phyloP scores from a whole-genome alignment of 2,113 vertebrate species.

The Lepus americanus region DNA sequence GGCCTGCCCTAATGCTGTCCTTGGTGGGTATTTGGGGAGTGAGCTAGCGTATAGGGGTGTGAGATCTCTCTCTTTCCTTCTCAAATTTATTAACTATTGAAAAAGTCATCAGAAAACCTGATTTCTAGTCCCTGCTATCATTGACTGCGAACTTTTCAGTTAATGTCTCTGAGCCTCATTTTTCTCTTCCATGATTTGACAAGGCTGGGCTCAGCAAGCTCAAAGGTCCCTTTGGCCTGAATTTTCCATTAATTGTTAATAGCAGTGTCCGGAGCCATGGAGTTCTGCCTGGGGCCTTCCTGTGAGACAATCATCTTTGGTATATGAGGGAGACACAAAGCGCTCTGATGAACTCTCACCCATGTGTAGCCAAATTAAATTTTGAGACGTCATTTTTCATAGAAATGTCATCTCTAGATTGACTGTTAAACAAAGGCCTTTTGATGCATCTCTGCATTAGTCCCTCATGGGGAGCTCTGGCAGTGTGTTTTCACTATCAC shows the following conservation, averaged over 20 bases:
- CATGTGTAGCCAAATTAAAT: conserved; percentile 61
- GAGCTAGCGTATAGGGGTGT: too few relatives aligned
- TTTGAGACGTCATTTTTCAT: conserved; percentile 46
- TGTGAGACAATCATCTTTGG: conserved; percentile 50
- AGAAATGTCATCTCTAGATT: conserved; percentile 68
- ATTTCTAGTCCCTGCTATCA: not conserved
- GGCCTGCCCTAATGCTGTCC: too few relatives aligned
- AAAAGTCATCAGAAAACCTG: not conserved
- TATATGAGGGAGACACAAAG: conserved; percentile 56
- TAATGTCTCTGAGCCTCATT: conserved; percentile 42
- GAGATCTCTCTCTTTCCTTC: too few relatives aligned
- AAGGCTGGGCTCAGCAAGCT: conserved; percentile 16
- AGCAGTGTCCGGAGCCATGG: not conserved
- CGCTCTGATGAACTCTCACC: conserved; percentile 41
- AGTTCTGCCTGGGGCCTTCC: conserved; percentile 45
- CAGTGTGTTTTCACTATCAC: conserved; percentile 43
- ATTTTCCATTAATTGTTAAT: conserved; percentile 66
- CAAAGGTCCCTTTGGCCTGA: conserved; percentile 46
- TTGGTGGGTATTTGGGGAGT: too few relatives aligned
- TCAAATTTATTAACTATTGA: too few relatives aligned
- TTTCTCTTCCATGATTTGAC: conserved; percentile 47
- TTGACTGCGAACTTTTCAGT: conserved; percentile 25
- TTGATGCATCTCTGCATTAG: conserved; percentile 61
- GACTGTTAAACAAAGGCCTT: conserved; percentile 61
- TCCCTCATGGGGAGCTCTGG: conserved; percentile 46